These are phyloP conservation scores for Parnassius apollo DNA, from an alignment of 2,888 invertebrate genomes.

Conservation along the genomic window DNA sequence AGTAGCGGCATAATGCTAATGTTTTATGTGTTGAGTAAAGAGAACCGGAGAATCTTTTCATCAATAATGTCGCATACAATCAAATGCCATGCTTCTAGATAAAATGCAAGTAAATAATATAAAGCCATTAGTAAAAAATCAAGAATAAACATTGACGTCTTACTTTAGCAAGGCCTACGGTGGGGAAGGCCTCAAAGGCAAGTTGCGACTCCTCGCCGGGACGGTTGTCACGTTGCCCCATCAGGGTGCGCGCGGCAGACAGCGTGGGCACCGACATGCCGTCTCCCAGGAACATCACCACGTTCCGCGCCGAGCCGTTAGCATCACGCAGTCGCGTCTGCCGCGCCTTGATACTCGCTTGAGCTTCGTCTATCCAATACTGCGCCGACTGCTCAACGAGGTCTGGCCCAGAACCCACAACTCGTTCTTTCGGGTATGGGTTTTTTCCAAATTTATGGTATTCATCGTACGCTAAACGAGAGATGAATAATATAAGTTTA, in stretches of 20 bases:
- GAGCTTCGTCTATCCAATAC: conserved; percentile 74
- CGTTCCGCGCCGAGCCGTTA: conserved; percentile 62
- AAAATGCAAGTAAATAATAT: too few relatives aligned
- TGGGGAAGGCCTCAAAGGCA: conserved; percentile 83
- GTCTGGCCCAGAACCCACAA: conserved; percentile 24
- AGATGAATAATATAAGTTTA: background rate
- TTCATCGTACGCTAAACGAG: conserved; percentile 13
- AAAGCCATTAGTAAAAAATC: too few relatives aligned
- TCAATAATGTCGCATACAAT: too few relatives aligned
- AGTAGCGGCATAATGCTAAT: too few relatives aligned
- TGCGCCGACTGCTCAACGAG: conserved; percentile 39
- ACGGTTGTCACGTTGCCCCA: conserved; percentile 78
- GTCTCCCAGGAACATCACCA: conserved; percentile 87
- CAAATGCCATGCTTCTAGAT: too few relatives aligned
- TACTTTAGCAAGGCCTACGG: conserved; percentile 84
- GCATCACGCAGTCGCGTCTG: conserved; percentile 44
- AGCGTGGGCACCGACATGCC: conserved; percentile 88
- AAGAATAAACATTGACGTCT: too few relatives aligned
- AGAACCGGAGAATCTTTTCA: too few relatives aligned
- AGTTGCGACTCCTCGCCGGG: conserved; percentile 82
- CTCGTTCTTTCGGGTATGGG: background rate
- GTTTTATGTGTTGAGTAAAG: too few relatives aligned
- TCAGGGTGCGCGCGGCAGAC: conserved; percentile 83
- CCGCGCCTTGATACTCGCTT: conserved; percentile 57
- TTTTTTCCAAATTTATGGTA: conserved; percentile 8